A percentile compares a stretch with the other conserved stretches of the same genome.
phyloP scores from a whole-genome alignment of 1,140 invertebrate species.

The Carposina sasakii region DNA sequence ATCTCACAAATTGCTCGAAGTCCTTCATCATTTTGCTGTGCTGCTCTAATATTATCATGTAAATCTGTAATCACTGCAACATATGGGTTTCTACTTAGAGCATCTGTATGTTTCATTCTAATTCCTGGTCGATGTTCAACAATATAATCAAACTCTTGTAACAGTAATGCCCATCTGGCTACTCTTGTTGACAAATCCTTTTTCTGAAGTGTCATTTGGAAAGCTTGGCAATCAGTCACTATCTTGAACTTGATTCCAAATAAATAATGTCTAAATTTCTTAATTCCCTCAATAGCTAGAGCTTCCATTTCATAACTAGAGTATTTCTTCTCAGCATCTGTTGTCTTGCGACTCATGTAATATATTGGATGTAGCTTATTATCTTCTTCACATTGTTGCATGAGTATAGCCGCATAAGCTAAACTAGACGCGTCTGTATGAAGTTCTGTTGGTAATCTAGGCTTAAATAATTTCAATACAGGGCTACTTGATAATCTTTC shows the following conservation, averaged over 20 bases:
- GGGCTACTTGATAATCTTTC: slow-evolving; percentile 22
- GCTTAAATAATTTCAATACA: slow-evolving; percentile 36
- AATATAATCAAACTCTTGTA: slow-evolving; percentile 34
- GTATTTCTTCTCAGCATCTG: slow-evolving; percentile 28
- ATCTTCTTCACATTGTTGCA: slow-evolving; percentile 27
- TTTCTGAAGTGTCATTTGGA: slow-evolving; percentile 33
- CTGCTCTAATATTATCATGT: too few species aligned
- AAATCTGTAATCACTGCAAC: too few species aligned
- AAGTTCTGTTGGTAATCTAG: slow-evolving; percentile 30
- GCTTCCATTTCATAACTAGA: slow-evolving; percentile 33
- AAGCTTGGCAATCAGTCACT: slow-evolving; percentile 44
- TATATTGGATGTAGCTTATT: slow-evolving; percentile 30
- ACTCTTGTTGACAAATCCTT: slow-evolving; percentile 30
- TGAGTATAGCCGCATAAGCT: slow-evolving; percentile 36
- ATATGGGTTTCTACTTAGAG: slow-evolving; percentile 30
- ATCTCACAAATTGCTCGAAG: too few species aligned
- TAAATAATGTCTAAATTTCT: slow-evolving; percentile 50
- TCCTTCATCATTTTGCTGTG: too few species aligned
- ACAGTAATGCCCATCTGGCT: slow-evolving; percentile 38
- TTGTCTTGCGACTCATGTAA: slow-evolving; percentile 38
- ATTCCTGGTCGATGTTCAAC: slow-evolving; percentile 29
- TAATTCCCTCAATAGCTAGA: slow-evolving; percentile 25
- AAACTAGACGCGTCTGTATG: slow-evolving; percentile 31
- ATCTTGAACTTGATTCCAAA: slow-evolving; percentile 52
- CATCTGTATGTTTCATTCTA: slow-evolving; percentile 37